Percentiles rank a stretch among this genome's conserved stretches.
phyloP scores from a whole-genome alignment of 2,113 vertebrate species.

The Pangasianodon hypophthalmus region DNA sequence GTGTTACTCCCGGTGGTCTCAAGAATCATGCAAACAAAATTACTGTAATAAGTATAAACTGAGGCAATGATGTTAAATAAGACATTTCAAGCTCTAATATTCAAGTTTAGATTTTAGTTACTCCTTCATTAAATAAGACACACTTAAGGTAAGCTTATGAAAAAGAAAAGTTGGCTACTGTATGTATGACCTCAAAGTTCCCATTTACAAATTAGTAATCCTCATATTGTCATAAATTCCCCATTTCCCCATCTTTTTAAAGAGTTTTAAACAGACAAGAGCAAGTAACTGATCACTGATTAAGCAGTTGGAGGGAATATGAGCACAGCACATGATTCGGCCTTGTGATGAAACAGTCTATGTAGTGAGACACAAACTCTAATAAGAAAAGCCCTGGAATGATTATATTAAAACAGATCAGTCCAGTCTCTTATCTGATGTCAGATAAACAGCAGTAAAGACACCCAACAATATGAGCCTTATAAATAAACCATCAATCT shows the following conservation, averaged over 20 bases:
- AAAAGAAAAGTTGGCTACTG: too few relatives aligned
- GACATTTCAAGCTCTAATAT: too few relatives aligned
- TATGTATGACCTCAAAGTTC: not conserved
- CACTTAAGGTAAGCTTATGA: not conserved
- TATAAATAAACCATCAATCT: not conserved
- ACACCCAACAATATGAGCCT: not conserved
- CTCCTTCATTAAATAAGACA: not conserved
- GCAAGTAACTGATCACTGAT: not conserved
- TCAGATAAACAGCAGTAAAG: not conserved
- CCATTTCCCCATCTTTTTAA: not conserved
- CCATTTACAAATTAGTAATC: not conserved
- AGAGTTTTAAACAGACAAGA: not conserved
- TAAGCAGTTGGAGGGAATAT: not conserved
- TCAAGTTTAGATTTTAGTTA: too few relatives aligned
- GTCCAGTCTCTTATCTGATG: conserved; percentile 1
- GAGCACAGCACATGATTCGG: not conserved
- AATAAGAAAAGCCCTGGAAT: not conserved
- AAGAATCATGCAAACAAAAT: too few relatives aligned
- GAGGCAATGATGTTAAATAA: too few relatives aligned
- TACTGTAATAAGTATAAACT: too few relatives aligned
- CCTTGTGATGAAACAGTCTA: not conserved
- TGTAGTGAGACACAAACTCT: not conserved
- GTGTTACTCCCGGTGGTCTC: too few relatives aligned
- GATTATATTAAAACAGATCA: not conserved
- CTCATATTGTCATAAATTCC: too few relatives aligned